These are phyloP conservation scores for Conomelus anceps DNA, from an alignment of 2,888 invertebrate species.

Conservation along the genomic window DNA sequence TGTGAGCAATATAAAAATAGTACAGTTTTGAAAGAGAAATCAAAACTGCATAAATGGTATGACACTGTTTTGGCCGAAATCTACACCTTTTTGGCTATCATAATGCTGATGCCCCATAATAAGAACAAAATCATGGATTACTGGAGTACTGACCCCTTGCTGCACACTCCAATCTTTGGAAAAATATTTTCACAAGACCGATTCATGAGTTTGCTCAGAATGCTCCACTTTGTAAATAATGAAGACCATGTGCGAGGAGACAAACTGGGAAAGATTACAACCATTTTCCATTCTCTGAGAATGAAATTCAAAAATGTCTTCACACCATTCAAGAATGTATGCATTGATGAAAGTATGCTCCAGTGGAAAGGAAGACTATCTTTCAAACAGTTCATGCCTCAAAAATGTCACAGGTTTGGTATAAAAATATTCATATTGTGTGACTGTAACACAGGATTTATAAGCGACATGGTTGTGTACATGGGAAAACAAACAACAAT, in stretches of 20 bases:
- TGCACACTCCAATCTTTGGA: conserved; percentile 5
- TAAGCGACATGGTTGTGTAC: background rate
- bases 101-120: background rate
- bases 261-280: background rate
- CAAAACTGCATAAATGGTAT: conserved; percentile 6
- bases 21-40: background rate
- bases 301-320: background rate
- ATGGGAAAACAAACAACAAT: background rate
- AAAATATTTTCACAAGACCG: conserved; percentile 1
- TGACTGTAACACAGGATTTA: background rate
- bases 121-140: background rate
- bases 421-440: background rate
- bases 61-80: conserved; percentile 1
- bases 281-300: background rate
- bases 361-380: background rate
- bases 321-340: background rate
- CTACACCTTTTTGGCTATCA: background rate
- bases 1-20: background rate
- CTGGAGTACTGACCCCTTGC: conserved; percentile 2
- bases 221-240: conserved; percentile 6
- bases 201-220: conserved; percentile 2
- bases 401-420: background rate
- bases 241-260: background rate
- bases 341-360: background rate
- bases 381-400: background rate